phyloP scores from a whole-genome alignment of 2,113 vertebrate genomes.

The Ancistrus triradiatus region DNA sequence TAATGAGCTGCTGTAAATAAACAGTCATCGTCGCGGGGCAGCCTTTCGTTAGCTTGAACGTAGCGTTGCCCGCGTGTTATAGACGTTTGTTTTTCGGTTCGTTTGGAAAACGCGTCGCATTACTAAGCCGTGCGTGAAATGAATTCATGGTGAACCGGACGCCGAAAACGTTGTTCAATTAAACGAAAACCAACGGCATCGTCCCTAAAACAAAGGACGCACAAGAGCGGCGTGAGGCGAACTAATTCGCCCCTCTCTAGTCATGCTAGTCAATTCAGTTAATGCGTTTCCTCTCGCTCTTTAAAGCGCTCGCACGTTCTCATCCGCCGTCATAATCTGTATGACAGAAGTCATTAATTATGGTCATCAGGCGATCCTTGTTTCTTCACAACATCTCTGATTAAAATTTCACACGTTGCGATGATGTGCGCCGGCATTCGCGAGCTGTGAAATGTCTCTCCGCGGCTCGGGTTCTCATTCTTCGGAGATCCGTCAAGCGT shows the following conservation, averaged over 20 bases:
- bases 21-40: slow-evolving; percentile 50
- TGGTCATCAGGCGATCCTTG: slow-evolving; percentile 86
- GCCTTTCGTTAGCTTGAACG: slow-evolving; percentile 41
- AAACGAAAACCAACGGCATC: slow-evolving; percentile 67
- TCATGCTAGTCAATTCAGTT: slow-evolving; percentile 72
- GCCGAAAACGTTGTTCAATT: slow-evolving; percentile 71
- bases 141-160: slow-evolving; percentile 61
- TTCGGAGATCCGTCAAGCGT: slow-evolving; percentile 71
- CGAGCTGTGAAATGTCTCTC: slow-evolving; percentile 88
- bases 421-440: slow-evolving; percentile 88
- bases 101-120: slow-evolving; percentile 61
- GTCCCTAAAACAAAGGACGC: slow-evolving; percentile 68
- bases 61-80: slow-evolving; percentile 29
- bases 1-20: slow-evolving; percentile 69
- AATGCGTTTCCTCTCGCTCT: slow-evolving; percentile 72
- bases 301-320: slow-evolving; percentile 80
- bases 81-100: slow-evolving; percentile 44
- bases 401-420: slow-evolving; percentile 98
- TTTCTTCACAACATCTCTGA: slow-evolving; percentile 94
- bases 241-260: slow-evolving; percentile 55
- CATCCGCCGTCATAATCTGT: slow-evolving; percentile 88
- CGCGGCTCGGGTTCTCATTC: slow-evolving; percentile 77
- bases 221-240: slow-evolving; percentile 59
- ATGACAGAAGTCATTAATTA: slow-evolving; percentile 97
- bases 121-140: slow-evolving; percentile 65